These are phyloP conservation scores for Poeciliopsis turneri DNA, from an alignment of 2,797 vertebrate species.

Conservation along the genomic window DNA sequence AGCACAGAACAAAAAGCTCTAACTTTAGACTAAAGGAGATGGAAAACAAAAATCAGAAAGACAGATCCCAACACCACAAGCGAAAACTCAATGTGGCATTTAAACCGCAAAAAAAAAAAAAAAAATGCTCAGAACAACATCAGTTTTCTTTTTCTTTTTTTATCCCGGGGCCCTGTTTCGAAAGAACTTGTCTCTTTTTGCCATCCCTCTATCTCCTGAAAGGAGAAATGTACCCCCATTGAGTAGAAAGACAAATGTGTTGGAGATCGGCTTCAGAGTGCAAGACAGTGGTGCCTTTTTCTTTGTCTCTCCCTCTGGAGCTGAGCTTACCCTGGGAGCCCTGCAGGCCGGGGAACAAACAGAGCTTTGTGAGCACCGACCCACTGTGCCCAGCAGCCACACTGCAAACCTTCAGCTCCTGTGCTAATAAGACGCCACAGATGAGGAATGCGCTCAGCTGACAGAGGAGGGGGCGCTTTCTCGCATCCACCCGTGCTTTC, in stretches of 20 bases:
- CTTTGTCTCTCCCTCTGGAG: slow-evolving; percentile 76
- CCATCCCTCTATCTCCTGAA: slow-evolving; percentile 59
- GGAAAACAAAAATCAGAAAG: slow-evolving; percentile 47
- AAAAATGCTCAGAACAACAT: slow-evolving; percentile 68
- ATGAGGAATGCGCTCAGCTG: slow-evolving; percentile 57
- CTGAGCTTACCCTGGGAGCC: slow-evolving; percentile 85
- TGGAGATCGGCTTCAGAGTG: slow-evolving; percentile 67
- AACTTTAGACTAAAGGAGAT: slow-evolving; percentile 63
- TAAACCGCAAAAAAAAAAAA: slow-evolving; percentile 50
- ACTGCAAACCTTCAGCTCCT: slow-evolving; percentile 72
- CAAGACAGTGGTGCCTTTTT: slow-evolving; percentile 77
- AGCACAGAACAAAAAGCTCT: slow-evolving; percentile 49
- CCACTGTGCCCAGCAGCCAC: slow-evolving; percentile 77
- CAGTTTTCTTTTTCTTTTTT: slow-evolving; percentile 51
- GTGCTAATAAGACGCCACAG: slow-evolving; percentile 76
- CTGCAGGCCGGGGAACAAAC: slow-evolving; percentile 86
- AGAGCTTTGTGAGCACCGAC: slow-evolving; percentile 82
- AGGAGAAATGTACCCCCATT: slow-evolving; percentile 71
- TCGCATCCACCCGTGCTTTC: slow-evolving; percentile 78
- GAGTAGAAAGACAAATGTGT: slow-evolving; percentile 72
- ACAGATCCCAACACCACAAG: slow-evolving; percentile 60
- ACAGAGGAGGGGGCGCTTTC: slow-evolving; percentile 50
- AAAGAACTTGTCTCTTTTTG: slow-evolving; percentile 70
- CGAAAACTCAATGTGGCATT: slow-evolving; percentile 69
- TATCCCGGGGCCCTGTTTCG: slow-evolving; percentile 70